phyloP scores from a whole-genome alignment of 2,797 vertebrate genomes.

The Malurus leucopterus region DNA sequence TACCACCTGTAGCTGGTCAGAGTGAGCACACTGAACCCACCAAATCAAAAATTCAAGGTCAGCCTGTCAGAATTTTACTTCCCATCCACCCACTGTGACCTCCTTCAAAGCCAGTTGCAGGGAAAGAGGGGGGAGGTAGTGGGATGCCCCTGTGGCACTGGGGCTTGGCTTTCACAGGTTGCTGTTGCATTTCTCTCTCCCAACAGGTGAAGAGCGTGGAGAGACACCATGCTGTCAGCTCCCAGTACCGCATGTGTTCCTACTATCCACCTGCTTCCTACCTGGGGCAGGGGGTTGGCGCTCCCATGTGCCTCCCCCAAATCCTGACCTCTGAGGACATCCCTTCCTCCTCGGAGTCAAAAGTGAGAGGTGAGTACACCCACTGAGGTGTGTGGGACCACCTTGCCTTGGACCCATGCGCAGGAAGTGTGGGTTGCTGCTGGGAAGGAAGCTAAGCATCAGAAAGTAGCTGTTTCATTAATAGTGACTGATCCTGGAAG shows the following conservation, averaged over 20 bases:
- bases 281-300: constrained; percentile 80
- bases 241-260: constrained; percentile 90
- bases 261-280: constrained; percentile 87
- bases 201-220: constrained; percentile 82
- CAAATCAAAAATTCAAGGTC: not conserved
- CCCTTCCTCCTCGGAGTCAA: constrained; percentile 76
- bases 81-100: accelerated
- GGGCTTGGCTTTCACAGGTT: not conserved
- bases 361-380: constrained; percentile 79
- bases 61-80: not conserved
- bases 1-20: not conserved
- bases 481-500: not conserved
- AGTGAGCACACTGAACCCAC: not conserved
- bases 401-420: not conserved
- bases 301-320: constrained; percentile 74
- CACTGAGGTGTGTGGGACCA: accelerated
- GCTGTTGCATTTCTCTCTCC: constrained; percentile 14
- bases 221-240: constrained; percentile 76
- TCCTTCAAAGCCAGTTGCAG: not conserved
- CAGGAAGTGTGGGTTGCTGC: not conserved
- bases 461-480: not conserved
- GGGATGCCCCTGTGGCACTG: accelerated
- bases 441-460: not conserved
- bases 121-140: accelerated
- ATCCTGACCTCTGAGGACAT: constrained; percentile 82